Percentiles rank a stretch among this genome's conserved stretches.
Evolutionary conservation across 2,797 vertebrate genomes (phyloP).

Genomic region (Oryzias dopingdopingensis): DNA sequence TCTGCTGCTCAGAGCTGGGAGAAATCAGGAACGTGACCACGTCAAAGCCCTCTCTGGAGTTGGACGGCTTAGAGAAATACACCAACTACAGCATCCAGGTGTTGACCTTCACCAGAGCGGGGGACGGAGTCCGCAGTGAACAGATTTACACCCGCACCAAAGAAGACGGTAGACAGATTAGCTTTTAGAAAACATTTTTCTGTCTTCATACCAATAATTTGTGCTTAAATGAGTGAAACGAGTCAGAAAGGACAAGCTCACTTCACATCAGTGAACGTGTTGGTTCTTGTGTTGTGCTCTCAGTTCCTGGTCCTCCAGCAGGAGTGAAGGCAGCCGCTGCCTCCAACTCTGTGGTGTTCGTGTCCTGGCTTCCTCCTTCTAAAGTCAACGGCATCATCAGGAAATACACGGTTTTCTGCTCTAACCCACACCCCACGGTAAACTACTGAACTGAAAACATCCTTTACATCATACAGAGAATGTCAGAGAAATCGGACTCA

Average conservation of each 20-base stretch:
- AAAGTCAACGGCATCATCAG: conserved; percentile 96
- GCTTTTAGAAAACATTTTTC: background rate
- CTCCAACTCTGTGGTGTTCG: conserved; percentile 91
- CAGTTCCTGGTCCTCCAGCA: conserved; percentile 94
- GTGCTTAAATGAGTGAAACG: background rate
- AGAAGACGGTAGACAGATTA: conserved; percentile 84
- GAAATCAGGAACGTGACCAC: conserved; percentile 96
- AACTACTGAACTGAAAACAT: conserved; percentile 22
- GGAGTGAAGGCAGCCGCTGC: conserved; percentile 95
- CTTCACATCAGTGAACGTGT: too few species aligned
- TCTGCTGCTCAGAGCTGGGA: conserved; percentile 82
- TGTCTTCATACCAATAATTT: background rate
- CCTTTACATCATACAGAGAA: too few species aligned
- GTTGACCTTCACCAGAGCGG: conserved; percentile 92
- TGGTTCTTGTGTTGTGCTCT: conserved; percentile 10
- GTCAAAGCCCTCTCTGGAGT: conserved; percentile 88
- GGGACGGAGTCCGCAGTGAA: conserved; percentile 92
- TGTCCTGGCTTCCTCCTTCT: conserved; percentile 95
- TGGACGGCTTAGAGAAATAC: conserved; percentile 94
- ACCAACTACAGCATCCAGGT: conserved; percentile 99
- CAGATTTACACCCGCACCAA: conserved; percentile 97
- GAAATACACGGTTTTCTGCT: conserved; percentile 98
- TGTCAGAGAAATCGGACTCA: too few species aligned
- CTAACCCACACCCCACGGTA: conserved; percentile 95
- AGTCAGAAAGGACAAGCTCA: too few species aligned